Base-by-base conservation (phyloP, 2,113 vertebrate genomes). In the Ciconia boyciana region DNA sequence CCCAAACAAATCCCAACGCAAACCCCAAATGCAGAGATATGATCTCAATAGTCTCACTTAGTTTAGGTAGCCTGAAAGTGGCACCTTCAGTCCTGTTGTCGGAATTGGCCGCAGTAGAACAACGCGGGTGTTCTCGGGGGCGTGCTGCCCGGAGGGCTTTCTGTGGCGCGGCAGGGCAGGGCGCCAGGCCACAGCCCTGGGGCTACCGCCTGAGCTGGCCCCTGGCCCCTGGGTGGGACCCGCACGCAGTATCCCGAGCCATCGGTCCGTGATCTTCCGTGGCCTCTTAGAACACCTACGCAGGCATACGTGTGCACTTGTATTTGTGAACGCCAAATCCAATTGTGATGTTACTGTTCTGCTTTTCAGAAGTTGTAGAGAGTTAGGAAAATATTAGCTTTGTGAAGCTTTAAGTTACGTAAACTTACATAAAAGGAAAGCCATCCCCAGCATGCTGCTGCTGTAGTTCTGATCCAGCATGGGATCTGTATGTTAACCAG, bases 61-160 rank as follows among this genome's bases (percentile, higher is more conserved):
- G 9, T 24, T 26, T 19, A 34, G 41, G 14, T 32, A 31, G 19
- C 11, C 3, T 12, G 55, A 54, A 65, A 34, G 36, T 1, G 14
- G 22, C 32, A 17, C n/a, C 26, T 78, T 43, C 44, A 34, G 75
- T 8, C 2, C 39, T 7, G 20, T 20, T 62, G 55, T 9, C 34
- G 3, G 18, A 14, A 21, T 0, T 20, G 75, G 4, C 28, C 6
- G 7, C 32, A 22, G 4, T 1, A 10, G 68, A 39, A 31, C 15
- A 16, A 3, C 14, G 2, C 0, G 1, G 26, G 10, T 10, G 17
- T 34, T 60, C 11, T 13, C 22, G 4, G 11, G 62, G 39, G 39
- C 39, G 39, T 39, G 39, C 39, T 39, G 8, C 39, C 39, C 39
- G 39, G 39, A 39, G 39, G 39, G 39, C 39, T 39, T 39, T 39